phyloP scores from a whole-genome alignment of 2,797 vertebrate genomes.

The Etheostoma nigrum region DNA sequence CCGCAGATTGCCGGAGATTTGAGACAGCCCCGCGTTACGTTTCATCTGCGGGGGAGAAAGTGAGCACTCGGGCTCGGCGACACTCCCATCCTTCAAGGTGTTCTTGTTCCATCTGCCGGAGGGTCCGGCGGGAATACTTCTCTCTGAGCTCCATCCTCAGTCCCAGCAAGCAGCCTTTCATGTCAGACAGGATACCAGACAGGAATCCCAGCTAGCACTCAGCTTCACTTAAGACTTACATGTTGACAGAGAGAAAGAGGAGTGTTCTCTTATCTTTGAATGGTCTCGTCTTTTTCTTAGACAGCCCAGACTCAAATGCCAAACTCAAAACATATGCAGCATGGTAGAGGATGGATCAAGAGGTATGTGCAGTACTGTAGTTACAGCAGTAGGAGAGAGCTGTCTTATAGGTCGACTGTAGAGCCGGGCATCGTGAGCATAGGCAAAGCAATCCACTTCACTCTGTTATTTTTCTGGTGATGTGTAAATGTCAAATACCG shows the following conservation, averaged over 20 bases:
- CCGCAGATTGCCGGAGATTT: conserved; percentile 74
- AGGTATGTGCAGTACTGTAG: conserved; percentile 37
- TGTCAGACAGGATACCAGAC: conserved; percentile 85
- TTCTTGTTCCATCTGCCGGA: conserved; percentile 83
- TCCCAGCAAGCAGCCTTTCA: conserved; percentile 83
- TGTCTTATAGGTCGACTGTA: conserved; percentile 11
- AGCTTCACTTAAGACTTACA: conserved; percentile 81
- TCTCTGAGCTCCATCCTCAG: conserved; percentile 78
- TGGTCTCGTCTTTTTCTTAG: conserved; percentile 58
- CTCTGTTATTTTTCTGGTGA: not conserved
- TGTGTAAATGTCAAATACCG: not conserved
- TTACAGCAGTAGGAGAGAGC: conserved; percentile 22
- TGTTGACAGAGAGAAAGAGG: conserved; percentile 80
- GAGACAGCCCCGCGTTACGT: conserved; percentile 75
- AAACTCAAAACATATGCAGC: conserved; percentile 75
- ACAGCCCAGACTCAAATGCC: conserved; percentile 68
- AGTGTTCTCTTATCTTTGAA: conserved; percentile 77
- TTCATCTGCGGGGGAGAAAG: conserved; percentile 76
- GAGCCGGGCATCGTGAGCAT: not conserved
- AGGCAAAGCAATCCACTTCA: not conserved
- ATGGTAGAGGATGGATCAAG: conserved; percentile 48
- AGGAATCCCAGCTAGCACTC: conserved; percentile 84
- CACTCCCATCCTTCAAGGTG: conserved; percentile 83
- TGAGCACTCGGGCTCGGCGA: conserved; percentile 66
- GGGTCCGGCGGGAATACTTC: conserved; percentile 81